Conservation (phyloP, 2,888 invertebrate genomes). For the Balanococcus diminutus region DNA sequence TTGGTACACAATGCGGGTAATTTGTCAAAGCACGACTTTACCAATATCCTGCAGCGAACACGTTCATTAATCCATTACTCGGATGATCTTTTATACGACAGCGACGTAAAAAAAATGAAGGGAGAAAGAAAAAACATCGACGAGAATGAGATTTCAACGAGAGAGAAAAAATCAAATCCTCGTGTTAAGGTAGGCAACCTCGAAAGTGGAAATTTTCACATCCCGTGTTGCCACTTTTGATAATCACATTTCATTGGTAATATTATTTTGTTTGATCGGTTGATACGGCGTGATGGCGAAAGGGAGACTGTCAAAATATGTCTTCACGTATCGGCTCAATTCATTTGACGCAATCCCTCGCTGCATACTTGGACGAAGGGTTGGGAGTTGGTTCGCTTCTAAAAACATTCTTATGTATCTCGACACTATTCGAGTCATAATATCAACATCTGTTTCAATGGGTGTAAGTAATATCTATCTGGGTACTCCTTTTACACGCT, state of each 20-base stretch:
- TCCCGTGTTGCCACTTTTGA: background rate
- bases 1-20: background rate
- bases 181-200: background rate
- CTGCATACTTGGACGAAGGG: background rate
- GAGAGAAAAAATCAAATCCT: too few relatives aligned
- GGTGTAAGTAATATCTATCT: too few relatives aligned
- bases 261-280: background rate
- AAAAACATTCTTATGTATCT: background rate
- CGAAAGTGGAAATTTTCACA: background rate
- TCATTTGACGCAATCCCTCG: background rate
- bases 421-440: background rate
- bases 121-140: background rate
- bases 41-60: slow-evolving; percentile 21
- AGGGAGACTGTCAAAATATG: background rate
- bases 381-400: background rate
- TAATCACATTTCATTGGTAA: background rate
- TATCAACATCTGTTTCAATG: background rate
- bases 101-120: background rate
- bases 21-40: slow-evolving; percentile 14
- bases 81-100: background rate
- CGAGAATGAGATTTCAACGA: too few relatives aligned
- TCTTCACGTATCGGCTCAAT: background rate
- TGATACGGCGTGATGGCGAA: background rate
- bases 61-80: slow-evolving; percentile 21
- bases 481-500: too few relatives aligned